phyloP scores from a whole-genome alignment of 23 tunicate species.

The Trididemnum miniatum region DNA sequence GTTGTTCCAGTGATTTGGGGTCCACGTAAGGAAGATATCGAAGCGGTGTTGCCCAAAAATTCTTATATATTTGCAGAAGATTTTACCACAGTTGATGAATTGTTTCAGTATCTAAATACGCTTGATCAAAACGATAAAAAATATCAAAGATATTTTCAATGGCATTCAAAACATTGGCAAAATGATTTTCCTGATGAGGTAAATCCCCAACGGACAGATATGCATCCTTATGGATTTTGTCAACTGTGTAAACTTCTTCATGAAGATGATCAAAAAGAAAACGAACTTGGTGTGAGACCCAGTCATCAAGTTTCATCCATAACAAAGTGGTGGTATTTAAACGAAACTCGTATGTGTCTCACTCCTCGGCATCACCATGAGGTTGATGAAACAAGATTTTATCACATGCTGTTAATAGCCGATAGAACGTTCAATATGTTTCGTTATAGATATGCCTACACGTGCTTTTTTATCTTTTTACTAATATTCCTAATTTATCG shows the following conservation, averaged over 20 bases:
- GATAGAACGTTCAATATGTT: too few relatives aligned
- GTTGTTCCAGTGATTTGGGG: conserved; percentile 67
- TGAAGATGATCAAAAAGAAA: conserved; percentile 30
- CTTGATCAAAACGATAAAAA: conserved; percentile 25
- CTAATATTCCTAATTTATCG: too few relatives aligned
- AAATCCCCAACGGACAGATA: neutral
- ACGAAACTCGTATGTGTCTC: conserved; percentile 23
- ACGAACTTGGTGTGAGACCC: conserved; percentile 16
- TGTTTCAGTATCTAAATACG: conserved; percentile 23
- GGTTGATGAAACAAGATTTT: too few relatives aligned
- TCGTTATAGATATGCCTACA: too few relatives aligned
- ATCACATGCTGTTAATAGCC: too few relatives aligned
- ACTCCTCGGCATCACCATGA: too few relatives aligned
- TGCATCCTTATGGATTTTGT: neutral
- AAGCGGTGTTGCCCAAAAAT: conserved; percentile 25
- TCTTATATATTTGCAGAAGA: conserved; percentile 59
- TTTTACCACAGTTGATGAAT: conserved; percentile 13
- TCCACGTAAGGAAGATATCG: conserved; percentile 35
- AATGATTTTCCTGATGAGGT: neutral
- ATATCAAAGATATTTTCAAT: conserved; percentile 37
- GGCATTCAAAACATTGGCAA: conserved; percentile 5
- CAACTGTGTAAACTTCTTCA: conserved; percentile 38
- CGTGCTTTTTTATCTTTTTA: too few relatives aligned
- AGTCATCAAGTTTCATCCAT: neutral
- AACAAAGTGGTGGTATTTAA: conserved; percentile 39